Evolutionary conservation across 2,797 vertebrate genomes (phyloP).

Genomic region (Brachyrhaphis roseni): DNA sequence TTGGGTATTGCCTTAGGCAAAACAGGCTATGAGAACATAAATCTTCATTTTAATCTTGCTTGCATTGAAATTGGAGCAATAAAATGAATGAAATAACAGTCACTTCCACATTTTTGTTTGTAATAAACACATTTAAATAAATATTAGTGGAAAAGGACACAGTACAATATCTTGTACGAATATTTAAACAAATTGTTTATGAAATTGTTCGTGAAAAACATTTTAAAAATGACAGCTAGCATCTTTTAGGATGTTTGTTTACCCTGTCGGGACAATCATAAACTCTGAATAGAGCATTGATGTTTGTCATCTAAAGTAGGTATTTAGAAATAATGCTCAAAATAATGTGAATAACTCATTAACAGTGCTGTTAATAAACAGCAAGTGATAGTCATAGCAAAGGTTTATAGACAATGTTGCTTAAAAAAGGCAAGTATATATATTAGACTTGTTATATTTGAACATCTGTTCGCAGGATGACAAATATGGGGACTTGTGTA

Average conservation of each 20-base stretch:
- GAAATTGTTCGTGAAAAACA: neutral
- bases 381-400: neutral
- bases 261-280: neutral
- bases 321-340: neutral
- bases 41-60: neutral
- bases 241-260: neutral
- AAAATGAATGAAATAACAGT: neutral
- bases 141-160: neutral
- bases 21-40: neutral
- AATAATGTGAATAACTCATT: neutral
- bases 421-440: neutral
- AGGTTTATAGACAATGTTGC: neutral
- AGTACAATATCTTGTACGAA: neutral
- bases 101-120: neutral
- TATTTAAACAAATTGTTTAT: neutral
- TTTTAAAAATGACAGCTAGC: neutral
- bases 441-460: neutral
- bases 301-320: neutral
- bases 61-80: neutral
- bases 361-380: neutral
- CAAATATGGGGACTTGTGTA: neutral
- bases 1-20: neutral
- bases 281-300: neutral
- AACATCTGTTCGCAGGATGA: neutral
- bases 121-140: neutral